Evolutionary conservation across 2,113 vertebrate genomes (phyloP).

Genomic region (Megaptera novaeangliae): DNA sequence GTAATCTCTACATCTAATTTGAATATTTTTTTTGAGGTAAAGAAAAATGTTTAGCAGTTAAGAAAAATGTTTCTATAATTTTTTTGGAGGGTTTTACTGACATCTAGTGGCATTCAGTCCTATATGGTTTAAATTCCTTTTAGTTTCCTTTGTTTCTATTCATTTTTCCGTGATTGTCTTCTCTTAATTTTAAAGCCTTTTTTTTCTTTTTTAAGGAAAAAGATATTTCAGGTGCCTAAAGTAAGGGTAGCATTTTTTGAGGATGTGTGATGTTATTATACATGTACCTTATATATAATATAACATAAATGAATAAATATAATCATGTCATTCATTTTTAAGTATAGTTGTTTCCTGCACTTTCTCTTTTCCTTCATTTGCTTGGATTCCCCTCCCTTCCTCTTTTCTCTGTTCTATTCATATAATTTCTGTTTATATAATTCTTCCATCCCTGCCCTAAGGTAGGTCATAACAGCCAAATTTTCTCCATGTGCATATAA

Average conservation of each 20-base stretch:
- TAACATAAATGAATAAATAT: not conserved
- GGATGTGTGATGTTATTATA: not conserved
- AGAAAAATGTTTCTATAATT: not conserved
- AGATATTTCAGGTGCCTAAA: not conserved
- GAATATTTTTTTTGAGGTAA: not conserved
- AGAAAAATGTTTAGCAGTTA: not conserved
- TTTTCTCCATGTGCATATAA: not conserved
- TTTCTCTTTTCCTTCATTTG: not conserved
- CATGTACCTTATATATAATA: not conserved
- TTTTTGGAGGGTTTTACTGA: conserved; percentile 63
- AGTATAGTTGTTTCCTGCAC: not conserved
- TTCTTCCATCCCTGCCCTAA: not conserved
- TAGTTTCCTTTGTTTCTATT: not conserved
- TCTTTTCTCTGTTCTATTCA: not conserved
- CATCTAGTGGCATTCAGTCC: conserved; percentile 62
- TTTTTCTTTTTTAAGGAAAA: not conserved
- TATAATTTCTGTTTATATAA: not conserved
- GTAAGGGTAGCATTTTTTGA: not conserved
- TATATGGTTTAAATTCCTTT: not conserved
- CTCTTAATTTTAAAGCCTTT: not conserved
- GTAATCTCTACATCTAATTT: not conserved
- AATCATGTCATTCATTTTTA: not conserved
- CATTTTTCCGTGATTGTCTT: not conserved
- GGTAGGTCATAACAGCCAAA: not conserved
- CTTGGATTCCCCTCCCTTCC: not conserved